phyloP scores from a whole-genome alignment of 2,113 vertebrate genomes.

The Leucopsar rothschildi region DNA sequence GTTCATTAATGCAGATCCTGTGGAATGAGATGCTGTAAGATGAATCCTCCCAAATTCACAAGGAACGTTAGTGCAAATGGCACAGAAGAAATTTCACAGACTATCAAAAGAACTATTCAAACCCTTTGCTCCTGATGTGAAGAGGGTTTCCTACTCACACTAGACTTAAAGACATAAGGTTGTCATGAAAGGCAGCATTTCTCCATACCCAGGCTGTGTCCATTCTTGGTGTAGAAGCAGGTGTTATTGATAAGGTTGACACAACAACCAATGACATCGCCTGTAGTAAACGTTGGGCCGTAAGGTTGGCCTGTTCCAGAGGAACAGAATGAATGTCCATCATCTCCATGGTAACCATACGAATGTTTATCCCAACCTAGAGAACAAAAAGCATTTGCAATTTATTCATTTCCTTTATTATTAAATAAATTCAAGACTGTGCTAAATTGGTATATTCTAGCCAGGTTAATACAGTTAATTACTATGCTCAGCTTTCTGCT shows the following conservation, averaged over 20 bases:
- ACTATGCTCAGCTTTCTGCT: background rate
- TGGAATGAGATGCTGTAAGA: background rate
- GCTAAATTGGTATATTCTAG: background rate
- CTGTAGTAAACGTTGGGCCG: slow-evolving; percentile 83
- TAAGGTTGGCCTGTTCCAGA: slow-evolving; percentile 85
- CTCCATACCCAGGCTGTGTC: slow-evolving; percentile 83
- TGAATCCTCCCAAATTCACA: background rate
- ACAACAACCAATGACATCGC: slow-evolving; percentile 85
- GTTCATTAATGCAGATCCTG: background rate
- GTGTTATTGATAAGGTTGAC: slow-evolving; percentile 86
- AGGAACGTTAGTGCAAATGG: background rate
- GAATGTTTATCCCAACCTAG: slow-evolving; percentile 86
- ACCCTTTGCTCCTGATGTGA: background rate
- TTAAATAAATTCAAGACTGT: background rate
- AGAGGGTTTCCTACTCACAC: background rate
- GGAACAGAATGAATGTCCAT: slow-evolving; percentile 86
- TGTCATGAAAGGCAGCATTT: background rate
- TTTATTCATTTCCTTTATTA: background rate
- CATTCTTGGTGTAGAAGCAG: slow-evolving; percentile 87
- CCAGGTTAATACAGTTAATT: background rate
- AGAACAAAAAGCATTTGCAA: slow-evolving; percentile 57
- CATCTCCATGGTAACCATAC: slow-evolving; percentile 86
- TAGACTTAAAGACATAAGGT: background rate
- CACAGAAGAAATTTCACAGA: background rate
- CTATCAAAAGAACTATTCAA: background rate